Evolutionary conservation across 2,113 vertebrate genomes (phyloP).

Genomic region (Corythornis cristatus): DNA sequence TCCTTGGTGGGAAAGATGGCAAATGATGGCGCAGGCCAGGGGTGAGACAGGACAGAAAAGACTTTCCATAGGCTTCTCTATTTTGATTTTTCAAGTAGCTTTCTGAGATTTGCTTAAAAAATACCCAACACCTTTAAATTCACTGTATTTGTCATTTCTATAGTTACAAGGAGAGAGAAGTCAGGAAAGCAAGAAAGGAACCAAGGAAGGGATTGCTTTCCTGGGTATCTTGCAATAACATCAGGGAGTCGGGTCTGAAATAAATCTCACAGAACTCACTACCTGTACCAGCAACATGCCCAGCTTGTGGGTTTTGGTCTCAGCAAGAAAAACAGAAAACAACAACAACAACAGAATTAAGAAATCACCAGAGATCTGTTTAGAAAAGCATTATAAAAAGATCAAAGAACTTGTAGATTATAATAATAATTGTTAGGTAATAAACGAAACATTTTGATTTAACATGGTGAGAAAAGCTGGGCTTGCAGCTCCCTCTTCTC

Average conservation of each 20-base stretch:
- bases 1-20: not conserved
- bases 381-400: not conserved
- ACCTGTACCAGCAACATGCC: not conserved
- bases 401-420: not conserved
- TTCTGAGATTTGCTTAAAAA: not conserved
- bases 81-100: not conserved
- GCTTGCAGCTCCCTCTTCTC: not conserved
- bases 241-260: not conserved
- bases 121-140: not conserved
- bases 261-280: not conserved
- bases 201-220: not conserved
- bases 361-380: not conserved
- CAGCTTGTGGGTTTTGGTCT: not conserved
- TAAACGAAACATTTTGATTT: not conserved
- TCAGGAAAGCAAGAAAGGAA: not conserved
- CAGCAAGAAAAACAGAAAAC: not conserved
- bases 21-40: not conserved
- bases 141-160: not conserved
- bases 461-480: not conserved
- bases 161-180: not conserved
- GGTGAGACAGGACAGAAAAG: not conserved
- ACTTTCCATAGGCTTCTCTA: not conserved
- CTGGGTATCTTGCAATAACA: not conserved
- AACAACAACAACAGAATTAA: not conserved
- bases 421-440: not conserved